A percentile compares a stretch with the other conserved stretches of the same genome.
Evolutionary conservation across 2,797 vertebrate genomes (phyloP).

Genomic region (Tapirus indicus): DNA sequence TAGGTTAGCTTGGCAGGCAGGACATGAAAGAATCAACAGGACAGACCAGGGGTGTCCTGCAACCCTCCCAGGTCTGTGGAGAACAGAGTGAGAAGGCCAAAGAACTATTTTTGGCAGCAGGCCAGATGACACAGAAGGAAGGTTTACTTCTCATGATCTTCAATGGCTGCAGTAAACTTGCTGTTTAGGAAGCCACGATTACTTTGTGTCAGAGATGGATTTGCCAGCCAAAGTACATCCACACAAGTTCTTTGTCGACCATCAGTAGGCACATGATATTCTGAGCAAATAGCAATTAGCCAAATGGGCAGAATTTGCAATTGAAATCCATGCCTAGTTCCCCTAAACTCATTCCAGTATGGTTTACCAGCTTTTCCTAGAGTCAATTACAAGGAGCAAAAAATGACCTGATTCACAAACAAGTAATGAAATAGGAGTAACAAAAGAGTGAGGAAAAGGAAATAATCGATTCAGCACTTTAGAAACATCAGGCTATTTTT

Average conservation of each 20-base stretch:
- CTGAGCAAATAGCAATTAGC: not conserved
- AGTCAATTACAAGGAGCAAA: not conserved
- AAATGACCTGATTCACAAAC: constrained; percentile 4
- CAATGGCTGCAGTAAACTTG: not conserved
- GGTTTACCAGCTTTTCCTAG: not conserved
- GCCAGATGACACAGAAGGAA: not conserved
- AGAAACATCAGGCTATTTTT: not conserved
- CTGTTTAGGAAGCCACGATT: not conserved
- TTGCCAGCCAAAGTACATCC: not conserved
- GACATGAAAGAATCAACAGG: not conserved
- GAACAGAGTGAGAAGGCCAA: not conserved
- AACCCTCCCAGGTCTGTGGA: not conserved
- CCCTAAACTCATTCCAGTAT: not conserved
- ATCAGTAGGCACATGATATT: not conserved
- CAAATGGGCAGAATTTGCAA: not conserved
- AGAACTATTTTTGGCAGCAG: not conserved
- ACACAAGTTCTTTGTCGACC: not conserved
- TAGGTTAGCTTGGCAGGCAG: not conserved
- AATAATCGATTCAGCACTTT: not conserved
- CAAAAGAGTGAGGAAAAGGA: not conserved
- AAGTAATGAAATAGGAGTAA: not conserved
- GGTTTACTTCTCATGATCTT: not conserved
- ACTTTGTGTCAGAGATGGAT: not conserved
- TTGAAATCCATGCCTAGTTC: not conserved
- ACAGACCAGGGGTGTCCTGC: not conserved